Evolutionary conservation across 2,888 invertebrate species (phyloP).

Genomic region (Conistra vaccinii): DNA sequence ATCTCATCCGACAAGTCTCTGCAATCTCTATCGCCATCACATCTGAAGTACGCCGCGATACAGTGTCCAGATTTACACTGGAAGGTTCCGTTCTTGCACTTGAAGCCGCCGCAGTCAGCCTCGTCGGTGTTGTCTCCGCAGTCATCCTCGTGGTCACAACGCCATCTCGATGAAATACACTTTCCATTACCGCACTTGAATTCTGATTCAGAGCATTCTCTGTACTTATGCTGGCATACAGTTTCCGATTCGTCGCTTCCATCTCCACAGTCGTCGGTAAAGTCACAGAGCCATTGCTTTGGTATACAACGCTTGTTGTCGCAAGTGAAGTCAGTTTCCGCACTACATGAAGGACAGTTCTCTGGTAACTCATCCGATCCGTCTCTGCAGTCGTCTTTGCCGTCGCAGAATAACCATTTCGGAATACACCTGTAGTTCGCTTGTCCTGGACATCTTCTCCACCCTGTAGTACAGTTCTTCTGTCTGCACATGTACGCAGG

Average conservation of each 20-base stretch:
- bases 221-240: slow-evolving; percentile 95
- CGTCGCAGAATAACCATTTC: slow-evolving; percentile 99
- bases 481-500: slow-evolving; percentile 98
- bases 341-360: slow-evolving; percentile 97
- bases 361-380: slow-evolving; percentile 97
- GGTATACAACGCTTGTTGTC: slow-evolving; percentile 97
- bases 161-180: slow-evolving; percentile 97
- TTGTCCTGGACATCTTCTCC: slow-evolving; percentile 98
- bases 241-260: slow-evolving; percentile 96
- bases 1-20: slow-evolving; percentile 97
- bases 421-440: slow-evolving; percentile 99
- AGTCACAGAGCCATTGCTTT: slow-evolving; percentile 98
- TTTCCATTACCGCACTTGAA: slow-evolving; percentile 97
- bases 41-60: slow-evolving; percentile 96
- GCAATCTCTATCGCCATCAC: slow-evolving; percentile 97
- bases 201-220: slow-evolving; percentile 98
- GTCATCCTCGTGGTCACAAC: slow-evolving; percentile 99
- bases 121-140: slow-evolving; percentile 99
- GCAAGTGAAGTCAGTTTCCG: slow-evolving; percentile 97
- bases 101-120: slow-evolving; percentile 94
- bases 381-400: slow-evolving; percentile 98
- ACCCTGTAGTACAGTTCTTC: slow-evolving; percentile 97
- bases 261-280: slow-evolving; percentile 99
- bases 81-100: slow-evolving; percentile 97
- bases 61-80: slow-evolving; percentile 98